Base-by-base conservation (phyloP, 2,888 invertebrate species). In the Meteorus cinctellus region DNA sequence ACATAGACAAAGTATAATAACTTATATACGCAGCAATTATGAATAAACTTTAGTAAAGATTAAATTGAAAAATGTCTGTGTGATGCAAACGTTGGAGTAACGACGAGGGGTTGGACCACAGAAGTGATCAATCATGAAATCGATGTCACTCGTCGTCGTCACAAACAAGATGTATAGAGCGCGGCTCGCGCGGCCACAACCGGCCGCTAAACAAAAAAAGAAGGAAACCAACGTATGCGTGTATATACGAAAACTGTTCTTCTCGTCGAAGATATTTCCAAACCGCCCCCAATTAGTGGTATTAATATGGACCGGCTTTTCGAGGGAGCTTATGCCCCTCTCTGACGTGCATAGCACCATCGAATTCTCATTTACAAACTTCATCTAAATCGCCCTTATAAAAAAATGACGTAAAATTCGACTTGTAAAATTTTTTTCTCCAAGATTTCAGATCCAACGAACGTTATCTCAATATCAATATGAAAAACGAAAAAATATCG, bases 211-310 rank as follows among this genome's bases (percentile, higher is more conserved):
- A n/a, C 16, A 19, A 19, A 19, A 55, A 55, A 55, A 19, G 3
- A 55, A 55, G 48, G 29, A 41, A 36, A 48, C 62, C 45, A 48
- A 55, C 19, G n/a, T 19, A 8, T 19, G n/a, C 19, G 69, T 36
- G 59, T 24, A 72, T 63, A 63, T 31, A 72, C 24, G 27, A 63
- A 48, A 48, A 60, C 41, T 51, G 36, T 34, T 74, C 69, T 63
- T 63, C 41, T n/a, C n/a, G 48, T 48, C 48, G n/a, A 48, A 48
- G 4, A 55, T 55, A 55, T 34, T 48, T 85, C 83, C 82, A 86
- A 87, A 86, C 87, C 87, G 85, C 87, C 85, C 85, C 87, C 87
- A 88, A 88, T 88, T 88, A 88, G 88, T 87, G 86, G 86, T 87
- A 88, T 88, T 88, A 88, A 88, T 88, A 86, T 83, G 82, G 85